Conservation (phyloP, 2,888 invertebrate genomes). For the Nemotelus pantherinus region DNA sequence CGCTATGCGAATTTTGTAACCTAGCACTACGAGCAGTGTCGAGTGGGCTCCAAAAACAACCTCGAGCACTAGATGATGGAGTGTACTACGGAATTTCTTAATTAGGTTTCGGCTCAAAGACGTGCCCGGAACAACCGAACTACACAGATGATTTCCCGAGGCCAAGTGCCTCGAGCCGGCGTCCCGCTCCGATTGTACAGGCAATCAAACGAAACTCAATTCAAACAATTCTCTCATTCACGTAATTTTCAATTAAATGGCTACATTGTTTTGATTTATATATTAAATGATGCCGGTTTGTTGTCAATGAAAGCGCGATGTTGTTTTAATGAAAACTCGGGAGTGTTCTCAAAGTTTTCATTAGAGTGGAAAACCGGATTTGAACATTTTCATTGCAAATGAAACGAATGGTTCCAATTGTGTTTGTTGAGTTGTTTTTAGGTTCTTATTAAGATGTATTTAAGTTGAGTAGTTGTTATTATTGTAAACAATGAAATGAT, state of each 20-base stretch:
- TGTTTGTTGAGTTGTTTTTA: too few relatives aligned
- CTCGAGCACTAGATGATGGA: slow-evolving; percentile 37
- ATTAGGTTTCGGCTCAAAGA: slow-evolving; percentile 41
- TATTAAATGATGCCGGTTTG: slow-evolving; percentile 5
- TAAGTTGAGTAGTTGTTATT: too few relatives aligned
- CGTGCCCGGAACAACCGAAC: slow-evolving; percentile 30
- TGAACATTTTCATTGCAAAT: too few relatives aligned
- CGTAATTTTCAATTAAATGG: slow-evolving; percentile 36
- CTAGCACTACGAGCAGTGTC: not conserved
- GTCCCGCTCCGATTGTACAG: not conserved
- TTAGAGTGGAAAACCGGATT: too few relatives aligned
- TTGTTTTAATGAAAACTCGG: too few relatives aligned
- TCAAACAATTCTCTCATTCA: slow-evolving; percentile 35
- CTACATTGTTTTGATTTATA: slow-evolving; percentile 29
- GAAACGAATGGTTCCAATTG: too few relatives aligned
- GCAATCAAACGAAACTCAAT: slow-evolving; percentile 26
- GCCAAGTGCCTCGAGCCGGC: slow-evolving; percentile 13
- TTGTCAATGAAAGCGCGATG: not conserved
- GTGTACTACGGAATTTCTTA: slow-evolving; percentile 31
- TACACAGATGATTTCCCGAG: not conserved
- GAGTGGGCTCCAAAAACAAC: slow-evolving; percentile 27
- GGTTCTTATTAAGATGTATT: too few relatives aligned
- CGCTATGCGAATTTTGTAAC: not conserved
- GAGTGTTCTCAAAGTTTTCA: too few relatives aligned
- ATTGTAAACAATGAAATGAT: too few relatives aligned